Percentiles rank a stretch among this genome's conserved stretches.
phyloP scores from a whole-genome alignment of 2,113 vertebrate species.

The Melanocharis versteri region DNA sequence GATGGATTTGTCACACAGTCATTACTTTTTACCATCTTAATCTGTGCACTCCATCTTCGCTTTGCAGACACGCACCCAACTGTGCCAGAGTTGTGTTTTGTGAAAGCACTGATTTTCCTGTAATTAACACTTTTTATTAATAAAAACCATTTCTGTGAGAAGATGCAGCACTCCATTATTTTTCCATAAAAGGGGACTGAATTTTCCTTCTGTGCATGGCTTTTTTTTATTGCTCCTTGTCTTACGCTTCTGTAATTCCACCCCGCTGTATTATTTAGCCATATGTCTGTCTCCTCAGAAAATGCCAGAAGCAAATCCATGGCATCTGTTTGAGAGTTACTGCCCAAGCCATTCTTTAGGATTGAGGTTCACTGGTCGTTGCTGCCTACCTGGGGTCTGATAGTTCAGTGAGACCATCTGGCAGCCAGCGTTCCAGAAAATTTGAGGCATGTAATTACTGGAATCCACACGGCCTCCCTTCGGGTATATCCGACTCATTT shows the following conservation, averaged over 20 bases:
- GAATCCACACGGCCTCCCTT: conserved; percentile 99
- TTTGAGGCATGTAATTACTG: conserved; percentile 99
- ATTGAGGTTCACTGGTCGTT: conserved; percentile 62
- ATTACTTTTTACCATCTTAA: neutral
- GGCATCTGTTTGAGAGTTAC: conserved; percentile 55
- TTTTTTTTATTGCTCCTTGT: neutral
- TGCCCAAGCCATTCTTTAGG: conserved; percentile 33
- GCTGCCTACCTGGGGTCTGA: conserved; percentile 95
- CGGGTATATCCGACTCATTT: conserved; percentile 99
- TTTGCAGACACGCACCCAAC: neutral
- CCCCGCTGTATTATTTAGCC: conserved; percentile 43
- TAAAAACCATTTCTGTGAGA: neutral
- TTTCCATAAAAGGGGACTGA: neutral
- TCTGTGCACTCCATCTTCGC: neutral
- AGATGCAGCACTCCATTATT: neutral
- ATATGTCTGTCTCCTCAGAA: conserved; percentile 65
- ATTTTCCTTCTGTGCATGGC: neutral
- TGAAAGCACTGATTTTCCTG: neutral
- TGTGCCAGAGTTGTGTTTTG: neutral
- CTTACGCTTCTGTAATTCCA: conserved; percentile 43
- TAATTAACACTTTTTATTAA: neutral
- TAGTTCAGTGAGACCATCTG: conserved; percentile 99
- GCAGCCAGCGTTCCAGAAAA: conserved; percentile 99
- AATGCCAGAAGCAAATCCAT: conserved; percentile 61
- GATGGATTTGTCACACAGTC: neutral